These are phyloP conservation scores for Gonioctena quinquepunctata DNA, from an alignment of 1,140 invertebrate genomes.

Conservation along the genomic window DNA sequence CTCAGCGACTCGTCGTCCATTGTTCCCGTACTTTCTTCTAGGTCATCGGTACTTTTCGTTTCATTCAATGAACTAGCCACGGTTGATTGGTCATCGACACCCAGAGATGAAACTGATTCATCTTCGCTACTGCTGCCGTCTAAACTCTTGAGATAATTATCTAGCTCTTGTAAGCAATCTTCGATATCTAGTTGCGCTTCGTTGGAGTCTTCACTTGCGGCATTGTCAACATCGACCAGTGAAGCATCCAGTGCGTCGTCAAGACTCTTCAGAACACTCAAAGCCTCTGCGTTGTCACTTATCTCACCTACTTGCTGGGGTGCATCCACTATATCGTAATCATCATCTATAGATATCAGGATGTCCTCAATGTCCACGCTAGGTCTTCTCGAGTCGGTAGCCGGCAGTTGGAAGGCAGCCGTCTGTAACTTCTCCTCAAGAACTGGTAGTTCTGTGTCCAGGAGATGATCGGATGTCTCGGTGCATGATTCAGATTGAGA, in stretches of 20 bases:
- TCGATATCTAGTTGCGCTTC: slow-evolving; percentile 38
- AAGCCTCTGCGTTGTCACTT: slow-evolving; percentile 42
- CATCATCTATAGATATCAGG: slow-evolving; percentile 47
- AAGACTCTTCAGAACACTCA: slow-evolving; percentile 38
- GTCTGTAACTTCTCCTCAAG: slow-evolving; percentile 47
- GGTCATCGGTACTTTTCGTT: neutral
- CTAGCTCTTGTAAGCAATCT: slow-evolving; percentile 50
- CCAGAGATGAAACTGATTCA: slow-evolving; percentile 12
- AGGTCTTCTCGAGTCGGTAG: slow-evolving; percentile 24
- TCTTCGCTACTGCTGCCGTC: slow-evolving; percentile 30
- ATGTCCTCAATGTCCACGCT: slow-evolving; percentile 50
- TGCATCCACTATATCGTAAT: slow-evolving; percentile 14
- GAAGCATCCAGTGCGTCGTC: slow-evolving; percentile 46
- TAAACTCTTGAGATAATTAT: slow-evolving; percentile 46
- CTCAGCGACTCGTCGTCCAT: slow-evolving; percentile 31
- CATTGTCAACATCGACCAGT: slow-evolving; percentile 11
- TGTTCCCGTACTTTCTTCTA: neutral
- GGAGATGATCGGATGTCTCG: slow-evolving; percentile 38
- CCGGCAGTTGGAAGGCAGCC: slow-evolving; percentile 8
- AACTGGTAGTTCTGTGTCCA: slow-evolving; percentile 48
- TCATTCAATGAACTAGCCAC: neutral
- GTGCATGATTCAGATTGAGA: neutral
- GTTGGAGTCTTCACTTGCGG: slow-evolving; percentile 15
- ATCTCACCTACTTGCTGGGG: slow-evolving; percentile 34
- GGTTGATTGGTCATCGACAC: slow-evolving; percentile 12